Conservation (phyloP, 1,140 invertebrate genomes). For the Globodera rostochiensis region DNA sequence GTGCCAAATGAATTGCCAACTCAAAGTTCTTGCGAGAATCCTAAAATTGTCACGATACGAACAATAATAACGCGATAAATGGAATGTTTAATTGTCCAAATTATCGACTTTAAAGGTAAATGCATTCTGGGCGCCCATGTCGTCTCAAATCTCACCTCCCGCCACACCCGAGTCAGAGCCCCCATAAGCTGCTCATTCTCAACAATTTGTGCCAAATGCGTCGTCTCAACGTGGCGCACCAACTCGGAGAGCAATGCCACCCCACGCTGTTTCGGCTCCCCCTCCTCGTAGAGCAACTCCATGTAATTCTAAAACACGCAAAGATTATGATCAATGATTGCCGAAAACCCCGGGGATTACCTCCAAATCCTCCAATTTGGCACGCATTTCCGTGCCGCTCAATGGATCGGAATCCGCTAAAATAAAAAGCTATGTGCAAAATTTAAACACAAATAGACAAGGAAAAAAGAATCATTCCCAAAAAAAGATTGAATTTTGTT, state of each 20-base stretch:
- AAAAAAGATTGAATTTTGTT: neutral
- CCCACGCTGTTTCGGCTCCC: conserved; percentile 82
- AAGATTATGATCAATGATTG: conserved; percentile 13
- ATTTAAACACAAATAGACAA: neutral
- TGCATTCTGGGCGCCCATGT: too few relatives aligned
- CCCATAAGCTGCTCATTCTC: conserved; percentile 93
- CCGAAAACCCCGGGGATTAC: conserved; percentile 1
- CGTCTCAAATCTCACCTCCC: conserved; percentile 71
- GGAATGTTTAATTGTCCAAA: neutral
- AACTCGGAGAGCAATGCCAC: conserved; percentile 83
- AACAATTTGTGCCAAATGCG: conserved; percentile 88
- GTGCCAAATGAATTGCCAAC: conserved; percentile 91
- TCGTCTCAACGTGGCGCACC: conserved; percentile 81
- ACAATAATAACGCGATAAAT: neutral
- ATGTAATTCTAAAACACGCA: conserved; percentile 80
- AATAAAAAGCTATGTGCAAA: neutral
- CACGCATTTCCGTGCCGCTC: neutral
- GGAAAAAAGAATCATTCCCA: too few relatives aligned
- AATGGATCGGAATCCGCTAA: neutral
- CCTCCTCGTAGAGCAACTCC: conserved; percentile 92
- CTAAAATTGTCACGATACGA: neutral
- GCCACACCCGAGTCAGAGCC: conserved; percentile 86
- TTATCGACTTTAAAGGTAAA: too few relatives aligned
- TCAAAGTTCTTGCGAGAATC: conserved; percentile 95
- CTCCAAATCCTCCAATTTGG: conserved; percentile 18